Evolutionary conservation across 2,888 invertebrate genomes (phyloP).

Genomic region (Lordiphosa andalusiaca): DNA sequence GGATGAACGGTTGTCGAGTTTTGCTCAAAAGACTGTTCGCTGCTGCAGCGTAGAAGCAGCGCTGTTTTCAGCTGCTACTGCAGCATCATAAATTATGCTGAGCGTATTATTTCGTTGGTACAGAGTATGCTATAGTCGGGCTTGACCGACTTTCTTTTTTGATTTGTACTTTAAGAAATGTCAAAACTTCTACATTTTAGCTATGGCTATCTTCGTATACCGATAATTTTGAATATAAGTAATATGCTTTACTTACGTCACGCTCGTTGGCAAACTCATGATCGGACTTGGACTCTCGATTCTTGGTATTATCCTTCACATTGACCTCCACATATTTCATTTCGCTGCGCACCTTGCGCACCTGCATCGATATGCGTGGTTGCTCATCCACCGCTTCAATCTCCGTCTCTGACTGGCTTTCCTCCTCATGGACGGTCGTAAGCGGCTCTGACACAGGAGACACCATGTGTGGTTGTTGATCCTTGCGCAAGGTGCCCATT

Average conservation of each 20-base stretch:
- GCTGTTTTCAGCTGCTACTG: no score
- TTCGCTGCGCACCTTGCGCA: slow-evolving; percentile 79
- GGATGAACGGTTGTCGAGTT: no score
- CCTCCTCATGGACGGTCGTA: slow-evolving; percentile 13
- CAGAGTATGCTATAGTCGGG: no score
- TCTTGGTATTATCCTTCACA: slow-evolving; percentile 55
- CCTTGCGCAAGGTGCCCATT: slow-evolving; percentile 48
- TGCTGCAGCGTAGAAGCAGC: no score
- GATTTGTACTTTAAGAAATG: no score
- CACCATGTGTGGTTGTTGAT: slow-evolving; percentile 15
- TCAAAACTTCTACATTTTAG: no score
- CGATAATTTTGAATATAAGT: no score
- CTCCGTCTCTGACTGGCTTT: slow-evolving; percentile 13
- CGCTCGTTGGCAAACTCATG: slow-evolving; percentile 74
- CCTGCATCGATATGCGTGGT: slow-evolving; percentile 59
- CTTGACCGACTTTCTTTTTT: no score
- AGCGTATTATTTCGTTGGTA: no score
- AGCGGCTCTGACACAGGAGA: slow-evolving; percentile 4
- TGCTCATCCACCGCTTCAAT: slow-evolving; percentile 7
- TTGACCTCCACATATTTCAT: slow-evolving; percentile 71
- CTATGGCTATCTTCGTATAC: no score
- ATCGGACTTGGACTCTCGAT: slow-evolving; percentile 77
- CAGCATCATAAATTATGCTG: no score
- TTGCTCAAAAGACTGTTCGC: no score
- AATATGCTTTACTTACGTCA: slow-evolving; percentile 58